These are phyloP conservation scores for Carlito syrichta DNA, from an alignment of 2,113 vertebrate genomes.

Conservation along the genomic window DNA sequence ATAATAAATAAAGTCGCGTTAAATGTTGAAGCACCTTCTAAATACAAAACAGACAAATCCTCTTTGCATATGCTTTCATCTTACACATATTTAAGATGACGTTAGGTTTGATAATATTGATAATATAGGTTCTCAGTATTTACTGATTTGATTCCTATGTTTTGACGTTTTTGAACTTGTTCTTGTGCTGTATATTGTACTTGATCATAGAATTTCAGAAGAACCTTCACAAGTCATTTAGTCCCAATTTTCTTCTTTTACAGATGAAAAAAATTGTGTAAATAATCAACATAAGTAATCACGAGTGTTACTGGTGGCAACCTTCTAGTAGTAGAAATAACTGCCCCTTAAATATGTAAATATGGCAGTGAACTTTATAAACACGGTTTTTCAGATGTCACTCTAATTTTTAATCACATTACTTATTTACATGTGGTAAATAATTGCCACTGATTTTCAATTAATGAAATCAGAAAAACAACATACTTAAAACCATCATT, in stretches of 20 bases:
- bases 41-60: background rate
- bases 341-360: background rate
- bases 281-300: background rate
- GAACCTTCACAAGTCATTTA: background rate
- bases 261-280: background rate
- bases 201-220: conserved; percentile 36
- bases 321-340: background rate
- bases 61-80: background rate
- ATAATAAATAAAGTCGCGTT: background rate
- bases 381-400: background rate
- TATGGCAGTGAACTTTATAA: background rate
- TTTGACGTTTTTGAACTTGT: conserved; percentile 2
- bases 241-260: background rate
- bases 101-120: background rate
- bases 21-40: background rate
- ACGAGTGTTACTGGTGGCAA: background rate
- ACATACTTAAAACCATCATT: background rate
- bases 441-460: background rate
- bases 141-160: background rate
- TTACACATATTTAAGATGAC: background rate
- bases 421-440: background rate
- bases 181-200: background rate
- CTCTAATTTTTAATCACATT: background rate
- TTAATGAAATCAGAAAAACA: conserved; percentile 15
- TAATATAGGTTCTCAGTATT: background rate